A percentile compares a stretch with the other conserved stretches of the same genome.
Evolutionary conservation across 2,113 vertebrate genomes (phyloP).

Genomic region (Coptodon bakossiorum): DNA sequence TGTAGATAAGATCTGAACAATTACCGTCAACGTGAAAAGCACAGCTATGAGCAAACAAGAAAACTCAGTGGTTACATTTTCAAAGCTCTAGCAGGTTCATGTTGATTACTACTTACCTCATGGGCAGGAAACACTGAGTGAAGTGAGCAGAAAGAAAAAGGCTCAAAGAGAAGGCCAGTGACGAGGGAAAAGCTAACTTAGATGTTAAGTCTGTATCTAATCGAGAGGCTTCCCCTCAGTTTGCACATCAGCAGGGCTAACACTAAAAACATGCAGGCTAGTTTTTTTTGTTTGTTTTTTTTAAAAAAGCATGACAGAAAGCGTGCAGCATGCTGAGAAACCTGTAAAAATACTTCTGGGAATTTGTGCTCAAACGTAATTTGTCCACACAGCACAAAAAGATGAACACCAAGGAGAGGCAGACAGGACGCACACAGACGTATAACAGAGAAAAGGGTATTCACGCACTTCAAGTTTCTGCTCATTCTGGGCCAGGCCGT

Average conservation of each 20-base stretch:
- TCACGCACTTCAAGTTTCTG: conserved; percentile 99
- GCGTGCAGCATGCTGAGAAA: not conserved
- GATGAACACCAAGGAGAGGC: not conserved
- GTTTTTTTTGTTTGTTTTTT: not conserved
- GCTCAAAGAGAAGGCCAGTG: not conserved
- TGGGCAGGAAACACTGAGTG: not conserved
- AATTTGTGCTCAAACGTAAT: not conserved
- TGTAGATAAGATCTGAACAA: conserved; percentile 86
- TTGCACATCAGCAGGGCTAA: not conserved
- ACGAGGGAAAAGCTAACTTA: not conserved
- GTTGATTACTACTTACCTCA: conserved; percentile 17
- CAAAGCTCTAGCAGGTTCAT: not conserved
- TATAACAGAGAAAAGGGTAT: conserved; percentile 26
- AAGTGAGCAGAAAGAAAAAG: not conserved
- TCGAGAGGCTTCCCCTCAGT: not conserved
- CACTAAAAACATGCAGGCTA: not conserved
- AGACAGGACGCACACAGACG: not conserved
- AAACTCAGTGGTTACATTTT: not conserved
- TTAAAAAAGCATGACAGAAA: not conserved
- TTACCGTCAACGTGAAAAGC: conserved; percentile 46
- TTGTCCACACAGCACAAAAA: not conserved
- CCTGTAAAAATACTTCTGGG: not conserved
- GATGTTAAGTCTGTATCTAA: not conserved
- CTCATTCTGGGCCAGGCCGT: conserved; percentile 92
- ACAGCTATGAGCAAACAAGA: not conserved